phyloP scores from a whole-genome alignment of 2,888 invertebrate genomes.

The Drosophila parthenogenetica region DNA sequence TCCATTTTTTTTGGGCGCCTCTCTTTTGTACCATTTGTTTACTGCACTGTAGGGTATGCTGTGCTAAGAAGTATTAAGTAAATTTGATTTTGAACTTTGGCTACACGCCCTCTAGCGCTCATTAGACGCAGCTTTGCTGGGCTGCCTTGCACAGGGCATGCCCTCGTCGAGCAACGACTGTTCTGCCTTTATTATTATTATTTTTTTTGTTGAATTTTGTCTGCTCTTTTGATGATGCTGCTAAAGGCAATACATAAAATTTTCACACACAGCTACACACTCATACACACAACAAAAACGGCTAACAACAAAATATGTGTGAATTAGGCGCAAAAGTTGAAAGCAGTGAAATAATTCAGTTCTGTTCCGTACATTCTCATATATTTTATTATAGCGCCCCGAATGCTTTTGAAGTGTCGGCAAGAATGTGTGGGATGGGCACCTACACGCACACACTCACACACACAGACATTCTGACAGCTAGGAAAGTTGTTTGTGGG shows the following conservation, averaged over 20 bases:
- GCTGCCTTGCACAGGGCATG: not conserved
- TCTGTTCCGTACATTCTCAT: constrained; percentile 33
- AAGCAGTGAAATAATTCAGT: constrained; percentile 66
- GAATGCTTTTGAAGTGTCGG: constrained; percentile 71
- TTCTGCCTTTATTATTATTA: constrained; percentile 5
- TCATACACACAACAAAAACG: constrained; percentile 24
- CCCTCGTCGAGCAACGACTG: not conserved
- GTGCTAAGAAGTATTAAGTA: not conserved
- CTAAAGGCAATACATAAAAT: constrained; percentile 75
- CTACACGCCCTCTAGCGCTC: too few relatives aligned
- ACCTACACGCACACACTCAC: constrained; percentile 21
- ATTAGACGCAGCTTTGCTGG: too few relatives aligned
- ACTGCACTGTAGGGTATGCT: not conserved
- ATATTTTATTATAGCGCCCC: constrained; percentile 63
- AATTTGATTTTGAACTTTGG: too few relatives aligned
- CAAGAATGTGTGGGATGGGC: constrained; percentile 48
- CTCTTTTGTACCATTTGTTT: not conserved
- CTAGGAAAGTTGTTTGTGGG: constrained; percentile 3
- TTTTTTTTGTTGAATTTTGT: constrained; percentile 19
- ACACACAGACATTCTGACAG: not conserved
- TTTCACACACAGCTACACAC: constrained; percentile 61
- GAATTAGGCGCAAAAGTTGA: constrained; percentile 79
- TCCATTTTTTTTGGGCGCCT: constrained; percentile 46
- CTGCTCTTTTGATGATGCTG: constrained; percentile 72
- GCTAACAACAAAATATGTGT: constrained; percentile 59